Evolutionary conservation across 1,140 invertebrate genomes (phyloP).

Genomic region (Phymorhynchus buccinoides): DNA sequence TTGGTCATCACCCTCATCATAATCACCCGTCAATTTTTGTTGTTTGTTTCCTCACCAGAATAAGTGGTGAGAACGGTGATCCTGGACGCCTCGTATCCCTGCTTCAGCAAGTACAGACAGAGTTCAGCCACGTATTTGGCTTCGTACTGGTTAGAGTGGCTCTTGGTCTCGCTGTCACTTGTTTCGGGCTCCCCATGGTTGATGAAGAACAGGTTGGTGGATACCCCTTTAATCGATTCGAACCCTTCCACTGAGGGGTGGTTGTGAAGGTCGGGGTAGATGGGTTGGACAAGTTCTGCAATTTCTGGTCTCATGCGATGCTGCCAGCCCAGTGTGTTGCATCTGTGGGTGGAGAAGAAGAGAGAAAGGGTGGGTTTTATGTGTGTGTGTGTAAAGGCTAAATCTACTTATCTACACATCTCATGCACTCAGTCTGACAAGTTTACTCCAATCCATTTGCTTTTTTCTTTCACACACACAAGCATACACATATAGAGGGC

Average conservation of each 20-base stretch:
- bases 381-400: background rate
- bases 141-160: constrained; percentile 52
- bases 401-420: too few relatives aligned
- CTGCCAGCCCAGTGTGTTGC: constrained; percentile 55
- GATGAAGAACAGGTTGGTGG: constrained; percentile 71
- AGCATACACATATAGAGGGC: background rate
- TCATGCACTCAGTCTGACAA: too few relatives aligned
- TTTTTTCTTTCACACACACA: background rate
- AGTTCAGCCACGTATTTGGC: constrained; percentile 63
- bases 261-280: constrained; percentile 71
- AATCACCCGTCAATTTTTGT: too few relatives aligned
- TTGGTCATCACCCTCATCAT: too few relatives aligned
- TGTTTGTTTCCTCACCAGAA: constrained; percentile 57
- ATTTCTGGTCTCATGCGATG: constrained; percentile 70
- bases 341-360: background rate
- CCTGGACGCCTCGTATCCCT: constrained; percentile 66
- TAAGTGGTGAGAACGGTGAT: constrained; percentile 74
- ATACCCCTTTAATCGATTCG: constrained; percentile 66
- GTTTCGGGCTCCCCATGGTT: constrained; percentile 66
- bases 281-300: constrained; percentile 66
- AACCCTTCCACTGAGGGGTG: constrained; percentile 61
- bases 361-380: background rate
- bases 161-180: constrained; percentile 44
- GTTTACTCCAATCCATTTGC: too few relatives aligned
- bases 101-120: constrained; percentile 69